phyloP scores from a whole-genome alignment of 1,140 invertebrate species.

The Ceratina australensis region DNA sequence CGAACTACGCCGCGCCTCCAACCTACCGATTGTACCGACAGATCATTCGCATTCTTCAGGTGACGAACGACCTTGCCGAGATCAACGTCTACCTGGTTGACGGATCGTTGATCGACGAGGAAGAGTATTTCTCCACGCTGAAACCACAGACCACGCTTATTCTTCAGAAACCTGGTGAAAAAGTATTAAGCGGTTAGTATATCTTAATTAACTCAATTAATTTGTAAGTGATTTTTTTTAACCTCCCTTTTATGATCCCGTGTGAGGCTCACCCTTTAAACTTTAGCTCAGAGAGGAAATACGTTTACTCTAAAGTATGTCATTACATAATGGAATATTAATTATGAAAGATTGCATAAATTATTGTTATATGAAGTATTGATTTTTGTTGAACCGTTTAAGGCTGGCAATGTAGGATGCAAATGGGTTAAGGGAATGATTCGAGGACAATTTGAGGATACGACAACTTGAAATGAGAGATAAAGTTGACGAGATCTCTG shows the following conservation, averaged over 20 bases:
- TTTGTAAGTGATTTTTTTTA: background rate
- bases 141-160: conserved; percentile 87
- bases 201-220: background rate
- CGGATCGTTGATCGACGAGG: conserved; percentile 87
- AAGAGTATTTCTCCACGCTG: conserved; percentile 86
- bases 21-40: background rate
- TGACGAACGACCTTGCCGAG: conserved; percentile 72
- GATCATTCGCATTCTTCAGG: conserved; percentile 64
- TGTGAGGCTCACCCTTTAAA: no score
- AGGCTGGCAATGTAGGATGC: no score
- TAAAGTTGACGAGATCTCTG: conserved; percentile 15
- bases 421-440: no score
- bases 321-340: background rate
- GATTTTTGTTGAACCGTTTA: background rate
- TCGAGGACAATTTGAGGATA: no score
- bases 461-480: background rate
- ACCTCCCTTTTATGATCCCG: no score
- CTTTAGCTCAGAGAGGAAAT: no score
- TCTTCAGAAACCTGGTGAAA: conserved; percentile 82
- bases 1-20: no score
- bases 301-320: no score
- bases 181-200: conserved; percentile 83
- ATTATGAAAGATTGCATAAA: background rate
- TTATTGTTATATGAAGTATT: background rate
- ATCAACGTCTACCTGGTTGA: conserved; percentile 80